phyloP scores from a whole-genome alignment of 2,113 vertebrate genomes.

The Xenopus tropicalis region DNA sequence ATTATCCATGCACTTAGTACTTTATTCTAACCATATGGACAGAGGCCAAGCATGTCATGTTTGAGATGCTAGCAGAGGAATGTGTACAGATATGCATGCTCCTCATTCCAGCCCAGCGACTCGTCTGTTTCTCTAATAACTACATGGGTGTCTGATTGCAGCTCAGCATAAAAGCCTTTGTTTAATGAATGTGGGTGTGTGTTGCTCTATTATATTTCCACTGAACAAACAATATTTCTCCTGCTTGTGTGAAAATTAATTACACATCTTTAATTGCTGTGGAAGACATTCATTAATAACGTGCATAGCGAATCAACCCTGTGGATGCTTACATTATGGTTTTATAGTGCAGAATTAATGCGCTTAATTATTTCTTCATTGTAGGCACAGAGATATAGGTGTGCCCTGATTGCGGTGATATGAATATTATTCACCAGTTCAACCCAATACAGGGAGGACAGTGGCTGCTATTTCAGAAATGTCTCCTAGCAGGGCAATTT shows the following conservation, averaged over 20 bases:
- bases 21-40: not conserved
- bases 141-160: not conserved
- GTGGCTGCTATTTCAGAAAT: not conserved
- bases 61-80: not conserved
- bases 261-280: not conserved
- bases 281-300: not conserved
- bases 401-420: not conserved
- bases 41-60: not conserved
- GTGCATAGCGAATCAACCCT: not conserved
- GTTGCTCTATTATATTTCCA: no score
- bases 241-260: not conserved
- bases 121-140: not conserved
- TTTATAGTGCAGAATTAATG: not conserved
- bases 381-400: not conserved
- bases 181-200: no score
- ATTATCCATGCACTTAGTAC: not conserved
- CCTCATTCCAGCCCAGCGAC: not conserved
- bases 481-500: not conserved
- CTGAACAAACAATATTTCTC: no score
- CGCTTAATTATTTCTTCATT: not conserved
- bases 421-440: no score
- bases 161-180: no score
- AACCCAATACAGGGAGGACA: not conserved
- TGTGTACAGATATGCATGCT: not conserved
- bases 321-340: not conserved